Percentiles rank a stretch among this genome's conserved stretches.
Evolutionary conservation across 2,888 invertebrate species (phyloP).

Genomic region (Alloscopus bannaensis): DNA sequence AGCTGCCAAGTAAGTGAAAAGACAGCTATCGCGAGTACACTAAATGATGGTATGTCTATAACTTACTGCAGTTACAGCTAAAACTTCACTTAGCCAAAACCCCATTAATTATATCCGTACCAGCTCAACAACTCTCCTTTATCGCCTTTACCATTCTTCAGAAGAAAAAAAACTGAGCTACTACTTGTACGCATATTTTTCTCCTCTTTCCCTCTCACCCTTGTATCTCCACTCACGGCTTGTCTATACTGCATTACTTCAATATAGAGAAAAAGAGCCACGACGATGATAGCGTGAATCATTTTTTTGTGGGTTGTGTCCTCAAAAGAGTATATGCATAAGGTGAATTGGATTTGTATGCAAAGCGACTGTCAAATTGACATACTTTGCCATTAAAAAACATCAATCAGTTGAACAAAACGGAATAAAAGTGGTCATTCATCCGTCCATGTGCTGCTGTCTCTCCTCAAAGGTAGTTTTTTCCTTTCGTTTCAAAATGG

Average conservation of each 20-base stretch:
- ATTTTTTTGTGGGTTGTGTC: constrained; percentile 68
- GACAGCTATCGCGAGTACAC: background rate
- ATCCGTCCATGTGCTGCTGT: constrained; percentile 7
- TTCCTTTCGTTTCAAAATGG: no score
- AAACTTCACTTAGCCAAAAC: constrained; percentile 9
- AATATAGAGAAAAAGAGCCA: no score
- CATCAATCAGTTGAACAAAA: constrained; percentile 53
- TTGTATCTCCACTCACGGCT: background rate
- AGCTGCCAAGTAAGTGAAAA: constrained; percentile 23
- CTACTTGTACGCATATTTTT: background rate
- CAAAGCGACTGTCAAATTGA: constrained; percentile 66
- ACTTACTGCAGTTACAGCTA: no score
- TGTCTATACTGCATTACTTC: no score
- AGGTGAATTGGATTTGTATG: constrained; percentile 65
- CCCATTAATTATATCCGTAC: constrained; percentile 46
- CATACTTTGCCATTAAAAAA: constrained; percentile 63
- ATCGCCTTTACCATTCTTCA: constrained; percentile 29
- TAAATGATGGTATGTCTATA: no score
- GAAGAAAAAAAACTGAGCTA: no score
- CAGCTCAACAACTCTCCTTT: constrained; percentile 41
- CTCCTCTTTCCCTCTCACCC: constrained; percentile 5
- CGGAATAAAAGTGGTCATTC: constrained; percentile 28
- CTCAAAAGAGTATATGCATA: constrained; percentile 66
- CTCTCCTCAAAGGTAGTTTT: no score
- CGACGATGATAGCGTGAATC: constrained; percentile 1